Evolutionary conservation across 2,888 invertebrate genomes (phyloP).

Genomic region (Nymphalis urticae): DNA sequence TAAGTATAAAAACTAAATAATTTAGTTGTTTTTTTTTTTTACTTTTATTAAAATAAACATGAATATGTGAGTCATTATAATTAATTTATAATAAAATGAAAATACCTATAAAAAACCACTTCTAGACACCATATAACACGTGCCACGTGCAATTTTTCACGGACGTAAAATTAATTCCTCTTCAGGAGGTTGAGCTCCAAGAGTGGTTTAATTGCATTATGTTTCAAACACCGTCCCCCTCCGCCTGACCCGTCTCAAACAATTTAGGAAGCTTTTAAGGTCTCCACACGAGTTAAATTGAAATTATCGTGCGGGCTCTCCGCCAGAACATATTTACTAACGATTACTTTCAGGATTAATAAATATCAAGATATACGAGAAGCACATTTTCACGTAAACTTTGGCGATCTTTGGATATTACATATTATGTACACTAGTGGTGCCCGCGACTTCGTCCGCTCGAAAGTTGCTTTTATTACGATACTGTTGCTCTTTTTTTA

Average conservation of each 20-base stretch:
- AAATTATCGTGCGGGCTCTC: slow-evolving; percentile 44
- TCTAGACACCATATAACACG: too few species aligned
- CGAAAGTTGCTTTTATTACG: too few species aligned
- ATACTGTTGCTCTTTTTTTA: too few species aligned
- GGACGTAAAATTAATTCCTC: slow-evolving; percentile 41
- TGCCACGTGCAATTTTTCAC: neutral
- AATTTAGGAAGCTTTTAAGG: slow-evolving; percentile 62
- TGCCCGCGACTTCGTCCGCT: too few species aligned
- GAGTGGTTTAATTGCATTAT: slow-evolving; percentile 51
- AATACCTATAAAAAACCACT: too few species aligned
- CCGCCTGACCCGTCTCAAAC: slow-evolving; percentile 44
- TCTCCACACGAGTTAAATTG: slow-evolving; percentile 54
- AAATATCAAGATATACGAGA: neutral
- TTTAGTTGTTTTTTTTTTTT: too few species aligned
- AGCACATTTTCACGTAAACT: neutral
- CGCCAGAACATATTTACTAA: slow-evolving; percentile 18
- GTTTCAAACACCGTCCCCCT: slow-evolving; percentile 41
- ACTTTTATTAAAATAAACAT: too few species aligned
- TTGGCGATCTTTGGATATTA: neutral
- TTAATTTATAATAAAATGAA: too few species aligned
- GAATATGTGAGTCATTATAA: too few species aligned
- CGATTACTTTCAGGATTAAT: slow-evolving; percentile 14
- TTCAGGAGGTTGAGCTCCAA: slow-evolving; percentile 38
- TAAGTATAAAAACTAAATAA: too few species aligned
- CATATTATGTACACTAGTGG: too few species aligned